Evolutionary conservation across 2,888 invertebrate genomes (phyloP).

Genomic region (Patella ulyssiponensis): DNA sequence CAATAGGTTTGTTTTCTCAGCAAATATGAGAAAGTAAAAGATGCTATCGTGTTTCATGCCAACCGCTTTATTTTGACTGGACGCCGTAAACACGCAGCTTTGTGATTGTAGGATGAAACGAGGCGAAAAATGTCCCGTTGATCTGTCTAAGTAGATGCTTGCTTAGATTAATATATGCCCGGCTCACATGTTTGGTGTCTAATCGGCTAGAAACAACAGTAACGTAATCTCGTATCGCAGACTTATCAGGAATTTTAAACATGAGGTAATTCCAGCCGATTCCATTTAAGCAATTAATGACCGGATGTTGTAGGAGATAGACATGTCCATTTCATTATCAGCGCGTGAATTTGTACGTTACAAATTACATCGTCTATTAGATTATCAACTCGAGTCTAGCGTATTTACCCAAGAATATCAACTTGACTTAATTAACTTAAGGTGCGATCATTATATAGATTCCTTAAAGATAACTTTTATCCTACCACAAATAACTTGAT

Average conservation of each 20-base stretch:
- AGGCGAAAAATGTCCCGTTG: slow-evolving; percentile 9
- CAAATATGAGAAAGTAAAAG: slow-evolving; percentile 11
- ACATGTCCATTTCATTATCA: slow-evolving; percentile 7
- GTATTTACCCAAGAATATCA: not conserved
- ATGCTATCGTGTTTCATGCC: not conserved
- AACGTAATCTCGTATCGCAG: slow-evolving; percentile 9
- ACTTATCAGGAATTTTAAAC: slow-evolving; percentile 12
- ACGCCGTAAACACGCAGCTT: slow-evolving; percentile 10
- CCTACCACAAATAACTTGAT: no score
- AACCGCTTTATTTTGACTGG: slow-evolving; percentile 8
- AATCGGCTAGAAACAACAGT: slow-evolving; percentile 9
- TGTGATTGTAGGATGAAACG: slow-evolving; percentile 7
- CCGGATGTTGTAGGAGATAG: slow-evolving; percentile 3
- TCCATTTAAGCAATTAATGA: slow-evolving; percentile 11
- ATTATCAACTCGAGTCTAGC: not conserved
- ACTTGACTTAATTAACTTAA: slow-evolving; percentile 1
- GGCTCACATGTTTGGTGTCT: slow-evolving; percentile 4
- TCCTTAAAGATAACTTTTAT: no score
- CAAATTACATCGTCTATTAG: not conserved
- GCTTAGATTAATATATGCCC: slow-evolving; percentile 7
- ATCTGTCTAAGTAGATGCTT: slow-evolving; percentile 9
- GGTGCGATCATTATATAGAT: not conserved
- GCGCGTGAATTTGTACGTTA: not conserved
- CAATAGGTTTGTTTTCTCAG: slow-evolving; percentile 11
- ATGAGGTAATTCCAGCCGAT: slow-evolving; percentile 11